Evolutionary conservation across 2,113 vertebrate species (phyloP).

Genomic region (Dromaius novaehollandiae): DNA sequence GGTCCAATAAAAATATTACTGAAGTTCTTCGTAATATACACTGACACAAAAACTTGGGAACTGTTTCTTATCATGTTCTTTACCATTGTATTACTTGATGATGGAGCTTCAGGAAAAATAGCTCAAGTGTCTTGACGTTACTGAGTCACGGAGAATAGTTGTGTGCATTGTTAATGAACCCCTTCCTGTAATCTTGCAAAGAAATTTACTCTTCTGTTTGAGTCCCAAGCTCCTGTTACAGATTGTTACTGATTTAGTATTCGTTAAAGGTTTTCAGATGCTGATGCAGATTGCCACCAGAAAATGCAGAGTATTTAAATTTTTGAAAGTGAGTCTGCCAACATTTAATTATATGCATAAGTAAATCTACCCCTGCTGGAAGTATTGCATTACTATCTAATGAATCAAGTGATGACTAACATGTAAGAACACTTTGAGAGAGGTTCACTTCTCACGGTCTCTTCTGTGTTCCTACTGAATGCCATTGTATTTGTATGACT

Average conservation of each 20-base stretch:
- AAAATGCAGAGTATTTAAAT: not conserved
- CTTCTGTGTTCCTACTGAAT: not conserved
- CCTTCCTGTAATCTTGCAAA: not conserved
- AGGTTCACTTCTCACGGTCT: not conserved
- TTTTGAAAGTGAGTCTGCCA: not conserved
- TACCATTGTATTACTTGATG: not conserved
- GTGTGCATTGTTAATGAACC: not conserved
- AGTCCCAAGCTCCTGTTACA: not conserved
- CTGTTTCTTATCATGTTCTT: rapidly evolving
- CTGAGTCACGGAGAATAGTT: too few species aligned
- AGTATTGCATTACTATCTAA: not conserved
- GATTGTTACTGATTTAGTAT: not conserved
- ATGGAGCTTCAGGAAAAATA: not conserved
- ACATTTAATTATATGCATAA: not conserved
- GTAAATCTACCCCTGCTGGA: not conserved
- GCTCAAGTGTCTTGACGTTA: not conserved
- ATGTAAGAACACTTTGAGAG: not conserved
- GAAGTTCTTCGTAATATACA: not conserved
- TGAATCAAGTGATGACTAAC: not conserved
- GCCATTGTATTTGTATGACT: rapidly evolving
- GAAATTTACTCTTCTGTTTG: not conserved
- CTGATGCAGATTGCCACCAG: not conserved
- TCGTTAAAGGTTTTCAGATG: not conserved
- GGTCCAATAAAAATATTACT: not conserved
- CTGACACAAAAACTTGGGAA: not conserved